Base-by-base conservation (phyloP, 2,113 vertebrate genomes). In the Hyla sarda region DNA sequence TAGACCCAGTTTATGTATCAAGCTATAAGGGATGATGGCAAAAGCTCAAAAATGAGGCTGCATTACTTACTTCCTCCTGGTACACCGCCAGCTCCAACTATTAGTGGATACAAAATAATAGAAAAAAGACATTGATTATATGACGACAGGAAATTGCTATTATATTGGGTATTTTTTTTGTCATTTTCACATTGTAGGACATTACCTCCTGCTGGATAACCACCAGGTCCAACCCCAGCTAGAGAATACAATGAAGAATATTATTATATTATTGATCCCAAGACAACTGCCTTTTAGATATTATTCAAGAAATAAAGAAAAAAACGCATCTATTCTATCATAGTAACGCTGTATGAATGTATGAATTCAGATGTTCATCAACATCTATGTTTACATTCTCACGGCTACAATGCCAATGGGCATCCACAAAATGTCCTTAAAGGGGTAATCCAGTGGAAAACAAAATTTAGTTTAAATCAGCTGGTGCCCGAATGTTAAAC, bases 151-250 rank as follows among this genome's bases (percentile, higher is more conserved):
- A 74, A 1, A 76, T 50, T 25, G 1, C 5, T 45, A 45, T 45
- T n/a, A 6, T 45, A 41, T 8, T 8, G 8, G 28, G 28, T 67
- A 67, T 30, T n/a, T 11, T n/a, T 11, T 69, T 41, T 52, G 16
- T 19, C 8, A 30, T 17, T 37, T 41, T 23, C 60, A 54, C 10
- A 60, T 65, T 41, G n/a, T 25, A 10, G 25, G 37, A 48, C 12
- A 50, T 50, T 69, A 82, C 80, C 58, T 65, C 80, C 80, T 48
- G 23, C 28, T 67, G 80, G 58, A 10, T 48, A 67, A 16, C 58
- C 80, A 69, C 80, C 80, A 67, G 56, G 21, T 82, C 80, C 80
- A 50, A 67, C 58, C 30, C 80, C 80, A 30, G 14, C 58, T 82
- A 32, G 0, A 82, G 14, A 37, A 25, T 48, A 21, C 25, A 34